phyloP scores from a whole-genome alignment of 2,113 vertebrate genomes.

The Hiodon alosoides region DNA sequence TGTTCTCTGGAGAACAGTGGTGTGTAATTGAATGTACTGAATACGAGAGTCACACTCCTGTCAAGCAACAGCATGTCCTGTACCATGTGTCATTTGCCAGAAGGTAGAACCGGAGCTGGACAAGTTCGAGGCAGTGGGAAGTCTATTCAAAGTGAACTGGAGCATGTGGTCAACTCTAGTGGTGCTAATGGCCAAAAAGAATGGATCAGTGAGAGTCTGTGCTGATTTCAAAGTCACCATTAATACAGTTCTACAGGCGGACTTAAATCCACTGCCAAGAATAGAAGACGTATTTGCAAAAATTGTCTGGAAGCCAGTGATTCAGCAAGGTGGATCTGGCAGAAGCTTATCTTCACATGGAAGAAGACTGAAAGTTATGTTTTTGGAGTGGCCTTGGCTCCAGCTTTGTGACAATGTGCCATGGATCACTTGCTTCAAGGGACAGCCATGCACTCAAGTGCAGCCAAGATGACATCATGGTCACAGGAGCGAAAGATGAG shows the following conservation, averaged over 20 bases:
- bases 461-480: not conserved
- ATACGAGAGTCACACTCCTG: too few relatives aligned
- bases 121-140: not conserved
- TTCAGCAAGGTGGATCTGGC: conserved; percentile 11
- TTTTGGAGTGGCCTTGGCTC: conserved; percentile 2
- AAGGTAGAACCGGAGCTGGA: conserved; percentile 2
- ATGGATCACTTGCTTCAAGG: not conserved
- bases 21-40: too few relatives aligned
- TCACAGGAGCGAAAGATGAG: not conserved
- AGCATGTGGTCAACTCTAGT: not conserved
- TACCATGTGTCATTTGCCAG: not conserved
- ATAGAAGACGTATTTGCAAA: conserved; percentile 17
- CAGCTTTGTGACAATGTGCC: not conserved
- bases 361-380: conserved; percentile 1
- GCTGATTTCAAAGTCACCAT: conserved; percentile 19
- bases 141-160: not conserved
- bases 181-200: conserved; percentile 6
- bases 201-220: conserved; percentile 5
- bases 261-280: not conserved
- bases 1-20: too few relatives aligned
- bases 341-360: conserved; percentile 7
- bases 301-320: not conserved
- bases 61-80: not conserved
- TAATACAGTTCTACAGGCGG: conserved; percentile 11
- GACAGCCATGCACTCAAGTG: not conserved